These are phyloP conservation scores for Dicyrtoma fusca DNA, from an alignment of 2,888 invertebrate genomes.

Conservation along the genomic window DNA sequence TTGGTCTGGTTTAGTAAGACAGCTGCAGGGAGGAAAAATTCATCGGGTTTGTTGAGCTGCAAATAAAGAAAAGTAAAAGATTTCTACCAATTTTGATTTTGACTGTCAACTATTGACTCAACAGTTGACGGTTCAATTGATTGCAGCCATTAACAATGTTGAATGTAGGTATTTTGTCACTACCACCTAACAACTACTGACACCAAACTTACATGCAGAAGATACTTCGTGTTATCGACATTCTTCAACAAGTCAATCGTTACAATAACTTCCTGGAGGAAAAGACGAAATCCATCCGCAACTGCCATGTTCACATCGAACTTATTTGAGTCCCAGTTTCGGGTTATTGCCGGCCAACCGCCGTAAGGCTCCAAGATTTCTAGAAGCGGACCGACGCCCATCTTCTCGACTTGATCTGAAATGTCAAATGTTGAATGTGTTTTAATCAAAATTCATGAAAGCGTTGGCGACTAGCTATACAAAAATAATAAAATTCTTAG, in stretches of 20 bases:
- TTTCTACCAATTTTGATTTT: too few relatives aligned
- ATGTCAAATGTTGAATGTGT: too few relatives aligned
- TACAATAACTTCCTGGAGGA: conserved; percentile 36
- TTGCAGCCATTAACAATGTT: too few relatives aligned
- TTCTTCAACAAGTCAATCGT: conserved; percentile 44
- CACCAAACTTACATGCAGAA: too few relatives aligned
- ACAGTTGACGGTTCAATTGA: too few relatives aligned
- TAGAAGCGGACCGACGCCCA: conserved; percentile 11
- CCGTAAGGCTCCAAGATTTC: not conserved
- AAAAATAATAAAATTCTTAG: too few relatives aligned
- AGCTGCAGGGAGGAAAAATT: conserved; percentile 19
- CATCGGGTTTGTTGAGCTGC: conserved; percentile 36
- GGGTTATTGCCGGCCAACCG: conserved; percentile 37
- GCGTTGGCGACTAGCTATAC: too few relatives aligned
- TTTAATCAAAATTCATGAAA: too few relatives aligned
- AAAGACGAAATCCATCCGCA: conserved; percentile 36
- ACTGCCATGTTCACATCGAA: conserved; percentile 39
- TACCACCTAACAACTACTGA: too few relatives aligned
- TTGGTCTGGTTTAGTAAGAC: conserved; percentile 28
- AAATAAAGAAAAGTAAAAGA: too few relatives aligned
- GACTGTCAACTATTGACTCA: too few relatives aligned
- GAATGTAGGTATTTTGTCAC: too few relatives aligned
- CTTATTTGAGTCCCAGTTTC: not conserved
- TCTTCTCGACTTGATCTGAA: conserved; percentile 40
- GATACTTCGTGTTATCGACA: conserved; percentile 36